Percentiles rank a stretch among this genome's conserved stretches.
Conservation (phyloP, 1,140 invertebrate genomes). For the Lepidurus apus region DNA sequence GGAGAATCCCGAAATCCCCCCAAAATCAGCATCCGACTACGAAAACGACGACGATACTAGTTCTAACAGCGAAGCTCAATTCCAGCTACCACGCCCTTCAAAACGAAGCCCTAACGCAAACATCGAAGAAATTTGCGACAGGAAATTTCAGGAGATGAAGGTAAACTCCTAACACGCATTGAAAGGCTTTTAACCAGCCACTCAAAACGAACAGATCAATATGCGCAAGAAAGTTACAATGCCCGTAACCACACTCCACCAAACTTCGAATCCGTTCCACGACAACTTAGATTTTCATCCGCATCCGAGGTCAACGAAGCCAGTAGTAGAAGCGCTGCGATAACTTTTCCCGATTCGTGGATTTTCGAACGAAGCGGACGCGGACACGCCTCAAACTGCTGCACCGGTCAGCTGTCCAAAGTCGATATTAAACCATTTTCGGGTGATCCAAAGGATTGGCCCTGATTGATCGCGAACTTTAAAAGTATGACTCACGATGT, state of each 20-base stretch:
- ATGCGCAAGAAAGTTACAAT: background rate
- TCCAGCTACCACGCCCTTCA: background rate
- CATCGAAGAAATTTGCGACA: background rate
- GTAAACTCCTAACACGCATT: background rate
- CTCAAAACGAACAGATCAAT: background rate
- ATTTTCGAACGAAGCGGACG: background rate
- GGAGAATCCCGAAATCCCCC: background rate
- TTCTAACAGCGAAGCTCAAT: background rate
- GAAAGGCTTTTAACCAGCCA: background rate
- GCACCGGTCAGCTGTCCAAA: slow-evolving; percentile 12
- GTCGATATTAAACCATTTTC: slow-evolving; percentile 6
- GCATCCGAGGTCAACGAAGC: background rate
- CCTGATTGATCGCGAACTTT: background rate
- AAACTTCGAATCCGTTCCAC: background rate
- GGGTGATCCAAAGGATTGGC: slow-evolving; percentile 23
- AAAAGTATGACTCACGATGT: slow-evolving; percentile 16
- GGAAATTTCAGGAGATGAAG: background rate
- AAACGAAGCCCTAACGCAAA: background rate
- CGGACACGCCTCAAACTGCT: background rate
- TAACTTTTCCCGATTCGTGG: background rate
- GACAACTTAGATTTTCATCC: background rate
- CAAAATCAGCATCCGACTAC: background rate
- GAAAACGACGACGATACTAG: background rate
- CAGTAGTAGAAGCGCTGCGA: background rate
- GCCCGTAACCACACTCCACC: background rate